Evolutionary conservation across 2,888 invertebrate species (phyloP), one percentile per base, ranked within the genome.

Genomic region (Mesochorus sp.): DNA sequence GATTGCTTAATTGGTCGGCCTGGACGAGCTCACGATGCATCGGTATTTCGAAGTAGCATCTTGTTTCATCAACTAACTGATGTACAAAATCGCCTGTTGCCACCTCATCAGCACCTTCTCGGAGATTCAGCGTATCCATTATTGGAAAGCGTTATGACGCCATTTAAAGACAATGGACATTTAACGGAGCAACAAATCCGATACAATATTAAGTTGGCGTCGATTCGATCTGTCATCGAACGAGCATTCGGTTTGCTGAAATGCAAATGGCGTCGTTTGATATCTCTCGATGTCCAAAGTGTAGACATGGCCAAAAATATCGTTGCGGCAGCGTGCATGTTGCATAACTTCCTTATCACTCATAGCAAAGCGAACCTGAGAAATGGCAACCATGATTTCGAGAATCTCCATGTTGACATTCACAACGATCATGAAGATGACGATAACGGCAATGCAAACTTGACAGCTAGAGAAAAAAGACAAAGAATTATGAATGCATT

Each of bases 191-290:
- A 3, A 4, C 62, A 62, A 39, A n/a, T 44, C 3, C 12, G 5
- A 8, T 26, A 62, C 10, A 62, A 62, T 62, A 42, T 26, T 19
- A 12, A 21, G 10, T 14, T 17, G n/a, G 42, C 4, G 1, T 42
- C 42, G 4, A 21, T 42, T n/a, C 62, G 62, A 2, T 62, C 62
- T 3, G 21, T 62, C n/a, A 62, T 62, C 17, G 62, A 62, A 8
- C 62, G 21, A 39, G 17, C 62, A 4, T 62, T 44, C 12, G 62
- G 19, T 19, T 19, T 12, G 3, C 24, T 44, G 12, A 44, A 39
- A 62, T 19, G 10, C 3, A 62, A 62, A 26, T 42, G 14, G 3
- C 62, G 62, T 5, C 19, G 44, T 1, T 42, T 62, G 10, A 14
- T 44, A 21, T 62, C 42, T 62, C 21, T 62, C 2, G 44, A 42